These are phyloP conservation scores for Hydropsyche betteni DNA, from an alignment of 2,888 invertebrate genomes.

Conservation along the genomic window DNA sequence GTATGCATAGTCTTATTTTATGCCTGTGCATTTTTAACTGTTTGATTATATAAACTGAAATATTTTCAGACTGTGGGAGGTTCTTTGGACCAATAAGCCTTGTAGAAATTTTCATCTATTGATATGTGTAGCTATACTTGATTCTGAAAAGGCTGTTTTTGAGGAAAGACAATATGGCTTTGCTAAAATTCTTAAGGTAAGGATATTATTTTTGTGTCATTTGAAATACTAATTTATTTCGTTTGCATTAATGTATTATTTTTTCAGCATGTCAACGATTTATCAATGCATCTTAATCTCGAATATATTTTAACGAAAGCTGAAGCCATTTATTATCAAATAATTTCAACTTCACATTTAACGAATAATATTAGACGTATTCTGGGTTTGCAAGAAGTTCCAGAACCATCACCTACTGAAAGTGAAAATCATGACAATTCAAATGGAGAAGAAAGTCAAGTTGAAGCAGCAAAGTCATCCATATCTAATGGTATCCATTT, in stretches of 20 bases:
- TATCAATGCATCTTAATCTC: constrained; percentile 87
- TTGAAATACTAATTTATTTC: not conserved
- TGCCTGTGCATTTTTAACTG: constrained; percentile 25
- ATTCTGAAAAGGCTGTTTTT: constrained; percentile 85
- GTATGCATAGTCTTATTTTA: constrained; percentile 52
- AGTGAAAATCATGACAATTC: constrained; percentile 52
- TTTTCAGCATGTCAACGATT: constrained; percentile 92
- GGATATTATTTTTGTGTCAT: not conserved
- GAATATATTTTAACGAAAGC: constrained; percentile 84
- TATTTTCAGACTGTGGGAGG: constrained; percentile 82
- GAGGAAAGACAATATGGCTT: constrained; percentile 93
- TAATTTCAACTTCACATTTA: constrained; percentile 75
- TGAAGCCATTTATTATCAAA: constrained; percentile 91
- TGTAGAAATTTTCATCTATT: constrained; percentile 95
- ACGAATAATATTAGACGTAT: constrained; percentile 77
- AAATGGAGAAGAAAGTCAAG: constrained; percentile 52
- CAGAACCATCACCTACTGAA: not conserved
- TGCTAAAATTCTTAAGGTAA: constrained; percentile 93
- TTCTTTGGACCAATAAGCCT: constrained; percentile 93
- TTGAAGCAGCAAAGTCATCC: not conserved
- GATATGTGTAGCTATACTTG: constrained; percentile 92
- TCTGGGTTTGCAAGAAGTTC: constrained; percentile 68
- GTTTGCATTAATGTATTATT: constrained; percentile 31
- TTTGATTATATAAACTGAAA: not conserved
- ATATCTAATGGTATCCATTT: constrained; percentile 53